Percentiles rank a stretch among this genome's conserved stretches.
Conservation (phyloP, 2,113 vertebrate species). For the Lophochroa leadbeateri region DNA sequence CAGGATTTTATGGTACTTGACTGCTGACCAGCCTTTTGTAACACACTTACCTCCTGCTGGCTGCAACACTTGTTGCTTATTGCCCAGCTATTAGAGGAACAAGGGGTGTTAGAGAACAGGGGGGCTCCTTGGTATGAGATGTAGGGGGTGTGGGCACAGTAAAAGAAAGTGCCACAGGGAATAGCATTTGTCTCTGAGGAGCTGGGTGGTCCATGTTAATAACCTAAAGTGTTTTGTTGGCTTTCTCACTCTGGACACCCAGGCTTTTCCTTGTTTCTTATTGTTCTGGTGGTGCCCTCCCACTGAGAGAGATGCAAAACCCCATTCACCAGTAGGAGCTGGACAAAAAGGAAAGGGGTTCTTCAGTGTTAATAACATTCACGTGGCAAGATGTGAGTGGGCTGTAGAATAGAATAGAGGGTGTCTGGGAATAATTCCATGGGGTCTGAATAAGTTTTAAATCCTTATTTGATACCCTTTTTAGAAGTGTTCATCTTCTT, state of each 20-base stretch:
- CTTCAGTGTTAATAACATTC: neutral
- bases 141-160: neutral
- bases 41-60: neutral
- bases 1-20: neutral
- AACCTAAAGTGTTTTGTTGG: neutral
- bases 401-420: neutral
- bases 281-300: neutral
- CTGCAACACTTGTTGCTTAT: neutral
- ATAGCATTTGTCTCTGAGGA: neutral
- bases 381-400: neutral
- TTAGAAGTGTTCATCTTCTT: neutral
- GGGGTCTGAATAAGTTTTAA: neutral
- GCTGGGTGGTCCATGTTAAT: neutral
- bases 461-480: neutral
- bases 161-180: neutral
- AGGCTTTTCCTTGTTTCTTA: neutral
- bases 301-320: neutral
- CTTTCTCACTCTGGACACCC: neutral
- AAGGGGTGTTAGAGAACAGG: neutral
- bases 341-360: neutral
- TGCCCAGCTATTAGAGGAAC: neutral
- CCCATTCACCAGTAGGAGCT: neutral
- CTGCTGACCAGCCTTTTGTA: neutral
- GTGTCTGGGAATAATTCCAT: neutral
- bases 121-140: neutral